Evolutionary conservation across 1,140 invertebrate species (phyloP).

Genomic region (Apis mellifera): DNA sequence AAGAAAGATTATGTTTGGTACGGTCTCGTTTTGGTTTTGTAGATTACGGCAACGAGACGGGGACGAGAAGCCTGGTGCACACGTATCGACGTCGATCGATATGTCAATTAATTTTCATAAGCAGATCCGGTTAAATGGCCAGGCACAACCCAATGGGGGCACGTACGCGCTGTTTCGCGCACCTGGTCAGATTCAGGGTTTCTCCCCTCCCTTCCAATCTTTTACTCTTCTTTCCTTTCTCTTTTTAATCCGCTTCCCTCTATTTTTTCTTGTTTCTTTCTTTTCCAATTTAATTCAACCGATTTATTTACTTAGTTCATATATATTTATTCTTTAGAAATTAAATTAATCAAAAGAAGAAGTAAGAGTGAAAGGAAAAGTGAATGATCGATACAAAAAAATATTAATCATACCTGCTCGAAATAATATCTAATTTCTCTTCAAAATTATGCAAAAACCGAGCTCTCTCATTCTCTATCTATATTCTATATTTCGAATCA

Average conservation of each 20-base stretch:
- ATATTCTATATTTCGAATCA: not conserved
- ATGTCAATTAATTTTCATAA: conserved; percentile 77
- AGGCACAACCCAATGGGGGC: conserved; percentile 33
- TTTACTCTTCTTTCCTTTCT: not conserved
- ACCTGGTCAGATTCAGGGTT: conserved; percentile 37
- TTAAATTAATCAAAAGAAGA: no score
- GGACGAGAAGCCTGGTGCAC: conserved; percentile 2
- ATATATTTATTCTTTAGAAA: no score
- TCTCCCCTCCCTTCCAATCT: conserved; percentile 22
- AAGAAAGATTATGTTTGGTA: not conserved
- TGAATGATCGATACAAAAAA: no score
- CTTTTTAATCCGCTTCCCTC: not conserved
- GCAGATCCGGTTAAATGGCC: conserved; percentile 69
- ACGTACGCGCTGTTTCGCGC: conserved; percentile 10
- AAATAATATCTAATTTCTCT: no score
- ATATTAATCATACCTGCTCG: no score
- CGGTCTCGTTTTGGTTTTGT: no score
- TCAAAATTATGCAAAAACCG: not conserved
- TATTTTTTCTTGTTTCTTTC: not conserved
- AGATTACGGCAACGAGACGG: not conserved
- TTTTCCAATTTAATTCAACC: no score
- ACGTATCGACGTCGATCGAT: conserved; percentile 65
- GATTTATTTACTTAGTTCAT: no score
- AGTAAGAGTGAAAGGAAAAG: no score
- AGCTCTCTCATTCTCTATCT: not conserved